These are phyloP conservation scores for Melanotaenia parkinsoni DNA, from an alignment of 2,797 vertebrate genomes.

Conservation along the genomic window DNA sequence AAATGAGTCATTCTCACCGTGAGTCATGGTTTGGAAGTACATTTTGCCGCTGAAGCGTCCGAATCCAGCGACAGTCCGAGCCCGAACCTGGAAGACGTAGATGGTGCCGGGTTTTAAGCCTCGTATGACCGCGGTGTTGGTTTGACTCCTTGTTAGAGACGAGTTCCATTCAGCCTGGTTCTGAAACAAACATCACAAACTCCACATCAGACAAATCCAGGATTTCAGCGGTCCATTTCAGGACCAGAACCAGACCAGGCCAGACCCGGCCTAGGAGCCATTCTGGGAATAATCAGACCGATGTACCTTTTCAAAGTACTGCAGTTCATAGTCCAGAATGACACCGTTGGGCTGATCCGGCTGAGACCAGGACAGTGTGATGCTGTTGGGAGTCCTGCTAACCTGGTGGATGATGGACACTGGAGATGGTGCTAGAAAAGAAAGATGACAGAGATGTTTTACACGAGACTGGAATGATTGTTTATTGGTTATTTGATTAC, in stretches of 20 bases:
- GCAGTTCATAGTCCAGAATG: slow-evolving; percentile 96
- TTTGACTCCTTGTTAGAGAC: slow-evolving; percentile 90
- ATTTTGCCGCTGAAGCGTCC: slow-evolving; percentile 97
- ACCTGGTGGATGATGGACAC: slow-evolving; percentile 98
- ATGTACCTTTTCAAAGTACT: slow-evolving; percentile 94
- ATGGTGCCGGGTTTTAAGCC: slow-evolving; percentile 91
- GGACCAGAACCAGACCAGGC: too few relatives aligned
- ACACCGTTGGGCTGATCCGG: slow-evolving; percentile 95
- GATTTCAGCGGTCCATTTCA: background rate
- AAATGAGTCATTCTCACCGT: slow-evolving; percentile 81
- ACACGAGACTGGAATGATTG: too few relatives aligned
- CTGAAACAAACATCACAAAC: slow-evolving; percentile 67
- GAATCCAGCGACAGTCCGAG: slow-evolving; percentile 94
- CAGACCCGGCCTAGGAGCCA: too few relatives aligned
- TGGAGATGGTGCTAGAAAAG: slow-evolving; percentile 87
- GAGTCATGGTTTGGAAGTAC: slow-evolving; percentile 99
- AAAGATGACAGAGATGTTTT: too few relatives aligned
- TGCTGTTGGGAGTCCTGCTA: slow-evolving; percentile 89
- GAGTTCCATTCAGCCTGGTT: slow-evolving; percentile 91
- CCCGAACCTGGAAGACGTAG: slow-evolving; percentile 97
- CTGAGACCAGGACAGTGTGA: slow-evolving; percentile 97
- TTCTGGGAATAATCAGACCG: background rate
- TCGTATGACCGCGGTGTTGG: slow-evolving; percentile 90
- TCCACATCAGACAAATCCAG: background rate
- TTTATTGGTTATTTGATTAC: too few relatives aligned